Conservation (phyloP, 2,888 invertebrate species). For the Agrilus biguttatus region DNA sequence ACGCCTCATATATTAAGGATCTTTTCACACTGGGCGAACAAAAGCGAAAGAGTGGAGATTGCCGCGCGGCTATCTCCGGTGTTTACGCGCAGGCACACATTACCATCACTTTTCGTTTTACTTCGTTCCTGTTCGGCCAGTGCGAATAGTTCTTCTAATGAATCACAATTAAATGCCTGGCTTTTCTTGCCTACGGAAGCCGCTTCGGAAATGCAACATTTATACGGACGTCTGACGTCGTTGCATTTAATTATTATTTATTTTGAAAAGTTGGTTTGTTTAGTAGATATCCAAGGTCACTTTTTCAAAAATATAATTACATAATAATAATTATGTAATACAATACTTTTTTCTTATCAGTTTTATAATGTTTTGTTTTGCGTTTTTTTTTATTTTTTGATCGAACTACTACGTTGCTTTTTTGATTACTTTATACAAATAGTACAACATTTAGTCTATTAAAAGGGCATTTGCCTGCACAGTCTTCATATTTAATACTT, state of each 20-base stretch:
- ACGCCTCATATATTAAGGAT: background rate
- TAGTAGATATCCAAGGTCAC: slow-evolving; percentile 28
- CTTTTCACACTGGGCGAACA: too few species aligned
- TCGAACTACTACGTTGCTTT: slow-evolving; percentile 19
- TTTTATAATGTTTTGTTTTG: slow-evolving; percentile 7
- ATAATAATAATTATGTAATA: slow-evolving; percentile 30
- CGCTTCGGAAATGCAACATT: slow-evolving; percentile 18
- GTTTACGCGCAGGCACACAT: too few species aligned
- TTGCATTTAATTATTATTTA: slow-evolving; percentile 19
- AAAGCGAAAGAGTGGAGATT: too few species aligned
- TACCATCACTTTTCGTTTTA: too few species aligned
- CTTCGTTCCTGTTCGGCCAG: too few species aligned
- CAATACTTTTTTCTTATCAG: slow-evolving; percentile 22
- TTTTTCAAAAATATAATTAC: slow-evolving; percentile 33
- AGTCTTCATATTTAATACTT: slow-evolving; percentile 34
- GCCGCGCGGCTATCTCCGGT: too few species aligned
- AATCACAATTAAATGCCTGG: too few species aligned
- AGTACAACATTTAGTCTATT: slow-evolving; percentile 28
- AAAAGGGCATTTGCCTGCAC: slow-evolving; percentile 31
- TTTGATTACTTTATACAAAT: slow-evolving; percentile 23
- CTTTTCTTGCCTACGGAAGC: slow-evolving; percentile 11
- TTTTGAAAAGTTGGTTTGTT: slow-evolving; percentile 22
- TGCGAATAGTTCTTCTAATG: too few species aligned
- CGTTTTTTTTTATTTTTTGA: slow-evolving; percentile 19
- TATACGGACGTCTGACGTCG: slow-evolving; percentile 15